These are phyloP conservation scores for Phallusia fumigata DNA, from an alignment of 23 tunicate genomes.

Conservation along the genomic window DNA sequence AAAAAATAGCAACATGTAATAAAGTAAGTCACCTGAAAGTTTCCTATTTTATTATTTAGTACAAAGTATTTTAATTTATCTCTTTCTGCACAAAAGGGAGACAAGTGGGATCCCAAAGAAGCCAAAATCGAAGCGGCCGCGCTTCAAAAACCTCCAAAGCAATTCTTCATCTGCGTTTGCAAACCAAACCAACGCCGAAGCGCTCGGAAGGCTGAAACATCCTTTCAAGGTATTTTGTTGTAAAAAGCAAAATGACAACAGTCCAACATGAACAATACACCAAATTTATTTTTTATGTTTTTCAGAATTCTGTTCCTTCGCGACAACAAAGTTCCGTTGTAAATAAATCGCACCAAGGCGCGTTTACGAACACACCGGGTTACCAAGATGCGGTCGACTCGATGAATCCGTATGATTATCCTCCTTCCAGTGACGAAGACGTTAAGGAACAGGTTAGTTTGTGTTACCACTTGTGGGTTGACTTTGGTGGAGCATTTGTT, in stretches of 20 bases:
- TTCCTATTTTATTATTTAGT: no score
- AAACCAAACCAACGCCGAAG: not conserved
- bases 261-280: no score
- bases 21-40: no score
- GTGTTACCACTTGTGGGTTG: no score
- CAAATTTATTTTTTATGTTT: no score
- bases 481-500: no score
- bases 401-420: slow-evolving; percentile 84
- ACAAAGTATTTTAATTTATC: not conserved
- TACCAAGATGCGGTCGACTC: slow-evolving; percentile 79
- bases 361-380: slow-evolving; percentile 1
- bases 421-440: slow-evolving; percentile 64
- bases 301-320: no score
- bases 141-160: not conserved
- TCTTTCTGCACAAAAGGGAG: not conserved
- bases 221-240: not conserved
- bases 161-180: not conserved
- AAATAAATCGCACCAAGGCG: not conserved
- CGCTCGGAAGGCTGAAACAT: not conserved
- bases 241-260: no score
- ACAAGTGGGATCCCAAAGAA: not conserved
- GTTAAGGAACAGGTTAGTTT: slow-evolving; percentile 60
- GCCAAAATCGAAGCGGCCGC: not conserved
- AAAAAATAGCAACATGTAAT: no score
- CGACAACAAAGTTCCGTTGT: not conserved